These are phyloP conservation scores for Drosophila parthenogenetica DNA, from an alignment of 2,888 invertebrate genomes.

Conservation along the genomic window DNA sequence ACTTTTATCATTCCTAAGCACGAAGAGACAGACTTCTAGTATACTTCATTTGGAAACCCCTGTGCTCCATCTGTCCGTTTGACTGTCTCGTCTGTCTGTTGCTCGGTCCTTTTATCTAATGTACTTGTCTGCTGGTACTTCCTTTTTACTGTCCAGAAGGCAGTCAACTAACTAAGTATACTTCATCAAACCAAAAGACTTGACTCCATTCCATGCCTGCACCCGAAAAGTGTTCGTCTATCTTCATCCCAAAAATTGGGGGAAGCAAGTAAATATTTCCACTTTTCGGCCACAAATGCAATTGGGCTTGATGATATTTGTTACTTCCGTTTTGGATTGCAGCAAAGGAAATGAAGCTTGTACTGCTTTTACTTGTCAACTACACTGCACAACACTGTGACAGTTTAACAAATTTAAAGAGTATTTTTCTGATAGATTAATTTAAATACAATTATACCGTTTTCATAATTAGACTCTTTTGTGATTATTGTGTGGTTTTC, in stretches of 20 bases:
- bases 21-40: constrained; percentile 26
- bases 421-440: no score
- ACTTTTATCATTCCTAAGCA: constrained; percentile 66
- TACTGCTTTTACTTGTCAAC: constrained; percentile 35
- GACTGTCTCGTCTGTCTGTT: constrained; percentile 16
- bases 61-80: constrained; percentile 10
- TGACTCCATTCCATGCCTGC: constrained; percentile 6
- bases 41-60: constrained; percentile 45
- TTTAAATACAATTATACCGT: no score
- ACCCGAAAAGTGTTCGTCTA: constrained; percentile 25
- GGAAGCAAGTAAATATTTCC: constrained; percentile 76
- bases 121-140: constrained; percentile 49
- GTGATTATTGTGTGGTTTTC: not conserved
- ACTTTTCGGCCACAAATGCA: constrained; percentile 82
- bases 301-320: constrained; percentile 82
- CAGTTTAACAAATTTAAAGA: constrained; percentile 11
- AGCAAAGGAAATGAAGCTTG: constrained; percentile 70
- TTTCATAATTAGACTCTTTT: not conserved
- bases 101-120: constrained; percentile 54
- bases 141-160: constrained; percentile 30
- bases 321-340: constrained; percentile 72
- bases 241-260: constrained; percentile 4
- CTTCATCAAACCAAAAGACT: constrained; percentile 49
- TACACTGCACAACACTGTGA: constrained; percentile 38
- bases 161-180: constrained; percentile 57